Evolutionary conservation across 2,113 vertebrate species (phyloP), one percentile per base, ranked within the genome.

Genomic region (Podocnemis expansa): DNA sequence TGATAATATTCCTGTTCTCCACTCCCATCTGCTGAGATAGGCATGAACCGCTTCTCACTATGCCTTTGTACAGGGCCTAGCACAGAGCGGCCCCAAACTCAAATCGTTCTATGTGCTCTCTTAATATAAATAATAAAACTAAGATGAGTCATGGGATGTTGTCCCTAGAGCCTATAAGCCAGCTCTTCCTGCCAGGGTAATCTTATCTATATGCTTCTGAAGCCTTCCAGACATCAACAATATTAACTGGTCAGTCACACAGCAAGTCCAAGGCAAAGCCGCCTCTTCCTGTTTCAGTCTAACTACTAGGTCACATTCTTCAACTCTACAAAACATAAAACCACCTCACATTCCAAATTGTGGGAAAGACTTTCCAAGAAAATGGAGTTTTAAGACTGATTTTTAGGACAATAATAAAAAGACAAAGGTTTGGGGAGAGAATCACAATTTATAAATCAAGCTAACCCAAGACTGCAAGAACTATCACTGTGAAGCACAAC

Each of bases 401-500:
- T 87, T 94, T 73, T 80, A 14, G n/a, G 24, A 75, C 9, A 43
- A 75, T 25, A 38, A 10, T 47, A 55, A 93, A 96, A 96, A 76
- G 6, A 96, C 87, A 96, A 85, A 85, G 45, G 63, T 93, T 86
- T 85, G 81, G 73, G 84, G 63, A 81, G 83, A 2, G 14, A 90
- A 86, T 94, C 91, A 91, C 56, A 87, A 34, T 86, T 90, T 87
- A 91, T 84, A 91, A 82, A 56, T 84, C 88, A 93, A 43, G 89
- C 84, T 91, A 94, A 96, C 87, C 88, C 49, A 29, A 85, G 54
- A 90, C 84, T 1, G 0, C 86, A 94, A 79, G 93, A 95, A 91
- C 90, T 80, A 60, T 80, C 24, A 84, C 97, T 96, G 95, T 96
- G 96, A 96, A 97, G 93, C 93, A 90, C 86, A 93, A 91, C 58